Evolutionary conservation across 2,113 vertebrate genomes (phyloP).

Genomic region (Albula glossodonta): DNA sequence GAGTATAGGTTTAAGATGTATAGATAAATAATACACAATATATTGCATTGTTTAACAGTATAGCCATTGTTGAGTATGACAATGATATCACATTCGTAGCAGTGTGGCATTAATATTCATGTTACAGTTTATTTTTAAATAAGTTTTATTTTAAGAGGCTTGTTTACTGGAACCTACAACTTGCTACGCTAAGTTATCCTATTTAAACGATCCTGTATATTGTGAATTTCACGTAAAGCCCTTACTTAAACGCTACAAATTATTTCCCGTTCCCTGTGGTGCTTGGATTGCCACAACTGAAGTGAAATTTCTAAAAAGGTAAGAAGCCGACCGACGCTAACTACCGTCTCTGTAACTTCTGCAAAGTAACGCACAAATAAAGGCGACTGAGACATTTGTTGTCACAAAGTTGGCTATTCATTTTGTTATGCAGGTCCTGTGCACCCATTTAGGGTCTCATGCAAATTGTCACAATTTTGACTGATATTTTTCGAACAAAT

Average conservation of each 20-base stretch:
- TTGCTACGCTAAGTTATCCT: not conserved
- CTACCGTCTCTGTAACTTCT: not conserved
- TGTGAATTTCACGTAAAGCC: not conserved
- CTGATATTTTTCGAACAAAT: not conserved
- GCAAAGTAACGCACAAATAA: not conserved
- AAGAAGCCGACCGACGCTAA: not conserved
- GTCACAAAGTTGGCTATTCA: not conserved
- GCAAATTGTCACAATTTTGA: not conserved
- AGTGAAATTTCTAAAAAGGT: not conserved
- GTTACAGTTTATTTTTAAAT: not conserved
- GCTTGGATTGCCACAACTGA: not conserved
- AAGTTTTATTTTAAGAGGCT: no score
- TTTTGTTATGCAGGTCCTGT: not conserved
- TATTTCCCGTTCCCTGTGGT: not conserved
- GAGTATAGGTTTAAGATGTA: not conserved
- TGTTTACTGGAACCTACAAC: not conserved
- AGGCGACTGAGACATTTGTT: not conserved
- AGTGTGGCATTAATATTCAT: not conserved
- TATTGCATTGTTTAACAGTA: not conserved
- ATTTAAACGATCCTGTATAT: not conserved
- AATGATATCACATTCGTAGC: not conserved
- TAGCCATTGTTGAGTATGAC: not conserved
- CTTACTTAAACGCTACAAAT: not conserved
- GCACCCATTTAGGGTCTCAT: no score
- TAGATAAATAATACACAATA: not conserved